Evolutionary conservation across 2,113 vertebrate species (phyloP).

Genomic region (Coptodon rendalli): DNA sequence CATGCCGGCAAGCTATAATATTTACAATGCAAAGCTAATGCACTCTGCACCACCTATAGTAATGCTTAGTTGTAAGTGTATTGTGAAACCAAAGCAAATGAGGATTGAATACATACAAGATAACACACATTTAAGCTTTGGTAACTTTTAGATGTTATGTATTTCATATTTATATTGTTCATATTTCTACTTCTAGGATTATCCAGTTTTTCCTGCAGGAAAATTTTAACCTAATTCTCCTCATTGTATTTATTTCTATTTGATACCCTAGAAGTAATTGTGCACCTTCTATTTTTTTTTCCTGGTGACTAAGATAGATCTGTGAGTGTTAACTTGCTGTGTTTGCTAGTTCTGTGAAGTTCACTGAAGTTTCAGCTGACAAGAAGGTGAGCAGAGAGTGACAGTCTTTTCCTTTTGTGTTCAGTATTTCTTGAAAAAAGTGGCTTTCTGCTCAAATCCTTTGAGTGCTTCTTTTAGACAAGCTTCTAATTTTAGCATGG

Average conservation of each 20-base stretch:
- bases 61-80: neutral
- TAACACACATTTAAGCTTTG: neutral
- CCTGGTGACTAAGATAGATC: neutral
- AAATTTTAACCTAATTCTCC: neutral
- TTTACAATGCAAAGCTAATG: neutral
- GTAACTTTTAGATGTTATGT: neutral
- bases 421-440: slow-evolving; percentile 30
- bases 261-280: neutral
- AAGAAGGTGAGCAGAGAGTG: slow-evolving; percentile 20
- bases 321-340: neutral
- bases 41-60: neutral
- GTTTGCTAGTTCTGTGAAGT: neutral
- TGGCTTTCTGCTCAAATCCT: slow-evolving; percentile 2
- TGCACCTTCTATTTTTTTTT: neutral
- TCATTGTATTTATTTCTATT: neutral
- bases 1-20: neutral
- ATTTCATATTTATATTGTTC: neutral
- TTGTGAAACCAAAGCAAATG: neutral
- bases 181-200: neutral
- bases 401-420: slow-evolving; percentile 24
- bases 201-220: neutral
- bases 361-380: slow-evolving; percentile 9
- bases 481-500: slow-evolving; percentile 56
- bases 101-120: neutral
- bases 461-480: slow-evolving; percentile 47